These are phyloP conservation scores for Pangasianodon hypophthalmus DNA, from an alignment of 2,113 vertebrate genomes.

Conservation along the genomic window DNA sequence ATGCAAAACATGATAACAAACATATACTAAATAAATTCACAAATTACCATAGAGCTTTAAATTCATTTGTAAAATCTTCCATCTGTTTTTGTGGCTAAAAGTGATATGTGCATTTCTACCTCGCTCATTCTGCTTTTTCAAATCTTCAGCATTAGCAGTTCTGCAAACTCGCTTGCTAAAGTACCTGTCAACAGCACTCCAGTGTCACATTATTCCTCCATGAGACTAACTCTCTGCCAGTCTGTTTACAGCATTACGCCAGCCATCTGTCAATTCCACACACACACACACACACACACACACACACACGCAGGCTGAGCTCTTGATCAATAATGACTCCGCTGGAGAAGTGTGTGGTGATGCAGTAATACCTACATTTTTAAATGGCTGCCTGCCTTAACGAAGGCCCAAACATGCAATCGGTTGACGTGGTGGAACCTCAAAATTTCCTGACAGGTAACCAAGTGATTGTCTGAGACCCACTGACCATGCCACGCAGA, in stretches of 20 bases:
- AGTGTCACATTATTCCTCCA: slow-evolving; percentile 42
- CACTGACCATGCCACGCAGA: background rate
- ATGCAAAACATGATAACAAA: background rate
- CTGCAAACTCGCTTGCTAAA: slow-evolving; percentile 29
- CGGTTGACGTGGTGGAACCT: background rate
- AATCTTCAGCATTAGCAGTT: slow-evolving; percentile 20
- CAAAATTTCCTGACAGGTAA: slow-evolving; percentile 16
- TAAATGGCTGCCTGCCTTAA: slow-evolving; percentile 33
- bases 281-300: slow-evolving; percentile 16
- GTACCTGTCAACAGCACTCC: slow-evolving; percentile 40
- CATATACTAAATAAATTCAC: background rate
- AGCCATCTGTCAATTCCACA: slow-evolving; percentile 43
- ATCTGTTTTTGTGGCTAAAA: background rate
- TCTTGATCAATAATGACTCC: slow-evolving; percentile 46
- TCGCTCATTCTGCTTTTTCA: background rate
- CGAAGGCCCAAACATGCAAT: slow-evolving; percentile 10
- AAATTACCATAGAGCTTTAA: background rate
- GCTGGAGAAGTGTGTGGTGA: slow-evolving; percentile 8
- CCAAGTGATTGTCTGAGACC: background rate
- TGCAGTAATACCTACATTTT: slow-evolving; percentile 43
- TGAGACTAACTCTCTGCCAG: slow-evolving; percentile 35
- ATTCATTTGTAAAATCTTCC: background rate
- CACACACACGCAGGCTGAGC: slow-evolving; percentile 7
- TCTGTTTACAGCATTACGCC: slow-evolving; percentile 29
- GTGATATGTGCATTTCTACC: background rate